Conservation (phyloP, 2,797 vertebrate species). For the Euthynnus affinis region DNA sequence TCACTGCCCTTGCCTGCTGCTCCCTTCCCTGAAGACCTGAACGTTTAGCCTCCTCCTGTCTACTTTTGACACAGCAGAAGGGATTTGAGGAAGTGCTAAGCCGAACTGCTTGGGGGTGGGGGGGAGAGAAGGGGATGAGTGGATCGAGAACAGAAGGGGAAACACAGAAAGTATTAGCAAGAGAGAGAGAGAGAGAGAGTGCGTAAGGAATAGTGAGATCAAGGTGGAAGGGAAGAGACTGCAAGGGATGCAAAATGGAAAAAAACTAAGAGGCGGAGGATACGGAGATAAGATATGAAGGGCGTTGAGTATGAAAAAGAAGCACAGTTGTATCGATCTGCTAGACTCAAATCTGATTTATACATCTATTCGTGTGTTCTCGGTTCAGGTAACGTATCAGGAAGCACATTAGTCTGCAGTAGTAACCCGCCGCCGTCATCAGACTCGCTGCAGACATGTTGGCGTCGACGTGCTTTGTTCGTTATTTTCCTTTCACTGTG, state of each 20-base stretch:
- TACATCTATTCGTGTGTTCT: not conserved
- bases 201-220: too few species aligned
- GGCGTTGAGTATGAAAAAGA: not conserved
- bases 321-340: conserved; percentile 17
- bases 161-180: too few species aligned
- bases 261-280: too few species aligned
- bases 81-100: conserved; percentile 10
- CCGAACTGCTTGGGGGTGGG: not conserved
- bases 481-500: conserved; percentile 1
- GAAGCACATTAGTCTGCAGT: conserved; percentile 10
- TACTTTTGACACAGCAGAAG: conserved; percentile 37
- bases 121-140: too few species aligned
- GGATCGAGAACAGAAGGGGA: too few species aligned
- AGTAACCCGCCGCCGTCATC: not conserved
- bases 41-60: conserved; percentile 31
- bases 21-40: conserved; percentile 39
- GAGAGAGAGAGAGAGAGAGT: too few species aligned
- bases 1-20: conserved; percentile 24
- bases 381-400: not conserved
- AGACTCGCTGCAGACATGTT: conserved; percentile 4
- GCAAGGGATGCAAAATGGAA: too few species aligned
- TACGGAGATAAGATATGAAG: too few species aligned
- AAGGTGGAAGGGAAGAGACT: too few species aligned
- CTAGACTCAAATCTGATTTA: not conserved
- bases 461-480: conserved; percentile 11